Base-by-base conservation (phyloP, 1,140 invertebrate genomes). In the Ericerus pela region DNA sequence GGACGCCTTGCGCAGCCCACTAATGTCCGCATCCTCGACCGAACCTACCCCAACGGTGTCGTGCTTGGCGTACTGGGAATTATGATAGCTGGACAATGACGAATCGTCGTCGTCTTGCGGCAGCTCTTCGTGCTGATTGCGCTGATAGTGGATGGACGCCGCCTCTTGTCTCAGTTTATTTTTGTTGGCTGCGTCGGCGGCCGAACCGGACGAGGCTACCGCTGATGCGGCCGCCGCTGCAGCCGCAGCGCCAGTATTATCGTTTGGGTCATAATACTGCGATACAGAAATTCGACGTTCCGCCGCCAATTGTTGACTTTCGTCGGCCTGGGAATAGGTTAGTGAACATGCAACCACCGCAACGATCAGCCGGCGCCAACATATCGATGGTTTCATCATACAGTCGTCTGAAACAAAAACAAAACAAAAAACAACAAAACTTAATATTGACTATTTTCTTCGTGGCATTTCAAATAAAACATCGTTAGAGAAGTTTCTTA, bases 121-220 rank as follows among this genome's bases (percentile, higher is more conserved):
- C 3, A 10, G 11, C 11, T 22, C 20, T 4, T 47, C 41, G 22
- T 24, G 41, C n/a, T n/a, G n/a, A 22, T 47, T 47, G 11, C 41
- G 22, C 20, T 47, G 41, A 24, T 47, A 47, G 26, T 47, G 41
- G 20, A 24, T 24, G 10, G 41, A 47, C 14, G 41, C 41, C 14
- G 41, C 41, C 20, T 47, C 41, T 47, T 47, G 41, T 47, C 41
- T 47, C 26, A 47, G 16, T 47, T 47, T 47, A 47, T 47, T 47
- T 47, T 47, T 47, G 26, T 47, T 47, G 16, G 26, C n/a, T n/a
- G n/a, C n/a, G n/a, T n/a, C n/a, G n/a, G n/a, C n/a, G n/a, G n/a
- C n/a, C n/a, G n/a, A n/a, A n/a, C n/a, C n/a, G n/a, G n/a, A n/a
- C n/a, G n/a, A n/a, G n/a, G n/a, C n/a, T n/a, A n/a, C n/a, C n/a